These are phyloP conservation scores for Morone chrysops DNA, from an alignment of 2,113 vertebrate species.

Conservation along the genomic window DNA sequence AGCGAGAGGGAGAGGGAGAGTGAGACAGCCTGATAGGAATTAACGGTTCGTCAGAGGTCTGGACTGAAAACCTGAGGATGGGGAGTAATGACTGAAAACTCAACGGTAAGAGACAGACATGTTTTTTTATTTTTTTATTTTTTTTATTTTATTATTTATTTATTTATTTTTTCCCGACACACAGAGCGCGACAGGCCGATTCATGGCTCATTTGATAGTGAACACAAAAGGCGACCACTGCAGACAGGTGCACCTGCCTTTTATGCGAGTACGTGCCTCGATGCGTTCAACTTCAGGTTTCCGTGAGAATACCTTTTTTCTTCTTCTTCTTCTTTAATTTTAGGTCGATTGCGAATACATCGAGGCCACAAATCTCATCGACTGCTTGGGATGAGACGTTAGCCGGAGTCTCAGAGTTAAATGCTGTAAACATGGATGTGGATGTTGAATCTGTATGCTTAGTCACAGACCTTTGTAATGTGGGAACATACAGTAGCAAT, in stretches of 20 bases:
- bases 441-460: constrained; percentile 52
- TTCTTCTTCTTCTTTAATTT: constrained; percentile 18
- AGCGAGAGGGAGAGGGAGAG: constrained; percentile 75
- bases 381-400: constrained; percentile 26
- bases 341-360: constrained; percentile 45
- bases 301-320: constrained; percentile 32
- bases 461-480: constrained; percentile 71
- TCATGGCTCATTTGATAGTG: constrained; percentile 61
- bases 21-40: constrained; percentile 75
- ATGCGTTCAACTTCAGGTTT: constrained; percentile 67
- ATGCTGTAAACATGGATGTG: constrained; percentile 66
- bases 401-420: constrained; percentile 21
- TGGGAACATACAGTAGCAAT: constrained; percentile 42
- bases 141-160: background rate
- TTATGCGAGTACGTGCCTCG: constrained; percentile 73
- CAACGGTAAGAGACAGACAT: constrained; percentile 76
- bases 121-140: background rate
- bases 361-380: constrained; percentile 56
- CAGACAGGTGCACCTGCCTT: constrained; percentile 82
- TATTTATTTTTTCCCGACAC: background rate
- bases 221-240: constrained; percentile 76
- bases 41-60: constrained; percentile 71
- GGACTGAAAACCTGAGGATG: constrained; percentile 67
- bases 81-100: constrained; percentile 76
- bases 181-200: constrained; percentile 35